Evolutionary conservation across 1,140 invertebrate species (phyloP).

Genomic region (Acromyrmex echinatior): DNA sequence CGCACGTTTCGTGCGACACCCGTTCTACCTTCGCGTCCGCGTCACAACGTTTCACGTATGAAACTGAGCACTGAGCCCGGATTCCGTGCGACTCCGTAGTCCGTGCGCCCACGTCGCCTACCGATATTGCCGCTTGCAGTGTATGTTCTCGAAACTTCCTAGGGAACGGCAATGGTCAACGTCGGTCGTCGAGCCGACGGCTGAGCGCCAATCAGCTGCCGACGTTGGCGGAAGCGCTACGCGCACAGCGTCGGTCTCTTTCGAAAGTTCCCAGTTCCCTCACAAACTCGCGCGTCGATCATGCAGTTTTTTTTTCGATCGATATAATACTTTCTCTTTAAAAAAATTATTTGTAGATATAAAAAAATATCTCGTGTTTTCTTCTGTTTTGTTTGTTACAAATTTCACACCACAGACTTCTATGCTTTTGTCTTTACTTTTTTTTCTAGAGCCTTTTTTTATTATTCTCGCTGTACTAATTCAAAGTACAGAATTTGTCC

Average conservation of each 20-base stretch:
- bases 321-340: not conserved
- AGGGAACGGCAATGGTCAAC: constrained; percentile 61
- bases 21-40: not conserved
- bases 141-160: constrained; percentile 75
- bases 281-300: not conserved
- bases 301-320: constrained; percentile 52
- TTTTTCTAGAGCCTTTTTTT: no score
- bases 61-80: constrained; percentile 49
- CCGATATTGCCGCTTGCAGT: constrained; percentile 60
- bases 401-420: no score
- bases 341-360: no score
- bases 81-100: no score
- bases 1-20: constrained; percentile 52
- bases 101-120: constrained; percentile 56
- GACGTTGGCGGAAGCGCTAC: constrained; percentile 34
- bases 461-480: no score
- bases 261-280: constrained; percentile 38
- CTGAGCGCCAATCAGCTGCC: constrained; percentile 67
- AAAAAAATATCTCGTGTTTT: no score
- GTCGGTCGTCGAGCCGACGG: constrained; percentile 20
- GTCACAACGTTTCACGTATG: constrained; percentile 62
- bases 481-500: no score
- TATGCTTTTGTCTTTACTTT: no score
- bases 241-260: constrained; percentile 49
- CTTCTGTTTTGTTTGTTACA: no score